Evolutionary conservation across 2,888 invertebrate genomes (phyloP).

Genomic region (Dryobotodes eremita): DNA sequence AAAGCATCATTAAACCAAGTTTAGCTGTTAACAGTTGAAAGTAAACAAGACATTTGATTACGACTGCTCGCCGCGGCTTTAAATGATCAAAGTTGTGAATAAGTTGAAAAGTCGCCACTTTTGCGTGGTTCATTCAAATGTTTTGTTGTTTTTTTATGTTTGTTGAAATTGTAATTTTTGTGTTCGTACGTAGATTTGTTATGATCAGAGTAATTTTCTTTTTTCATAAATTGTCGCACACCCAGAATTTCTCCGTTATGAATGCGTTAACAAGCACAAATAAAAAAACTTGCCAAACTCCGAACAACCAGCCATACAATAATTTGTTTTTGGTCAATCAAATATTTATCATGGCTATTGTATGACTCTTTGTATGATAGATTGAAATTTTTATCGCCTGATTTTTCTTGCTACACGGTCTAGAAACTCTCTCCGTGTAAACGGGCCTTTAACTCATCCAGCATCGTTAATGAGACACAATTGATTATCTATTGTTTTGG

Average conservation of each 20-base stretch:
- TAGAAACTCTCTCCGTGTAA: not conserved
- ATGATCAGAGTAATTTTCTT: not conserved
- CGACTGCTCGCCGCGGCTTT: conserved; percentile 57
- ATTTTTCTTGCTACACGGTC: not conserved
- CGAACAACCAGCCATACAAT: not conserved
- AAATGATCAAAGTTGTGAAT: conserved; percentile 73
- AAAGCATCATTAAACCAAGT: conserved; percentile 58
- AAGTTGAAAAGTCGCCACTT: conserved; percentile 68
- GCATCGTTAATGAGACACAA: too few relatives aligned
- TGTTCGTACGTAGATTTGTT: not conserved
- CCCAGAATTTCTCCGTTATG: not conserved
- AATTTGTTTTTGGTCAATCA: not conserved
- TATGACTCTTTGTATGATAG: too few relatives aligned
- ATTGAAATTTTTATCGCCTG: not conserved
- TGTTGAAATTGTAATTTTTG: conserved; percentile 22
- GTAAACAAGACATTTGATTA: conserved; percentile 65
- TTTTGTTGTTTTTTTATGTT: conserved; percentile 24
- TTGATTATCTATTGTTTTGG: too few relatives aligned
- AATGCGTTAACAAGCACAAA: not conserved
- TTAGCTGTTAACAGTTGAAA: conserved; percentile 52
- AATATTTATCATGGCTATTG: not conserved
- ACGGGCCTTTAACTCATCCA: not conserved
- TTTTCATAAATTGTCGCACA: not conserved
- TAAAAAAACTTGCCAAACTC: not conserved
- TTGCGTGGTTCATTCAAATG: conserved; percentile 21